phyloP scores from a whole-genome alignment of 2,113 vertebrate genomes.

The Willisornis vidua region DNA sequence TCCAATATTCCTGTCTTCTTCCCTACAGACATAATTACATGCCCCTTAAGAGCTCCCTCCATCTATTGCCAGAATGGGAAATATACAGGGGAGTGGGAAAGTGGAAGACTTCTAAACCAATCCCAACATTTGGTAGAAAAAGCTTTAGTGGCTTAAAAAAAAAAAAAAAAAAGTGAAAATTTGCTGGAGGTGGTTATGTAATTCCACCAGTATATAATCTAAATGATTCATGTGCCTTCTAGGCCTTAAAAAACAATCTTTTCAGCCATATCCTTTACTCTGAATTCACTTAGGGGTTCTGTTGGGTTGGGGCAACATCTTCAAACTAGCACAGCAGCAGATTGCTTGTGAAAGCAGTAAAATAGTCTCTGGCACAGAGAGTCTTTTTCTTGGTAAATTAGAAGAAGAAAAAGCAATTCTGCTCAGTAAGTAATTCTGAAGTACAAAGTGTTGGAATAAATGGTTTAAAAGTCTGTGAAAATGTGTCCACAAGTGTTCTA shows the following conservation, averaged over 20 bases:
- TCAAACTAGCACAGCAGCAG: background rate
- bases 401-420: background rate
- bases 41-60: background rate
- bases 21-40: constrained; percentile 1
- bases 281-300: background rate
- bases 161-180: background rate
- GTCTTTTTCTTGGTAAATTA: background rate
- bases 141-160: background rate
- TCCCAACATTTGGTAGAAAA: background rate
- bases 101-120: background rate
- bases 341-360: background rate
- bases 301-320: background rate
- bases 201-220: background rate
- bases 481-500: background rate
- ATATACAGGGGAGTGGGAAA: background rate
- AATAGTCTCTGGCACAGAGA: background rate
- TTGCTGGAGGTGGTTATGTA: background rate
- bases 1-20: background rate
- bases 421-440: background rate
- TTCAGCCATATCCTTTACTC: background rate
- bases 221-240: background rate
- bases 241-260: background rate
- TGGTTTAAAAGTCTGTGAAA: background rate
- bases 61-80: background rate
- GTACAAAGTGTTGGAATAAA: background rate